Percentiles rank a stretch among this genome's conserved stretches.
These are phyloP conservation scores for Serinus canaria DNA, from an alignment of 2,113 vertebrate genomes.

Conservation along the genomic window DNA sequence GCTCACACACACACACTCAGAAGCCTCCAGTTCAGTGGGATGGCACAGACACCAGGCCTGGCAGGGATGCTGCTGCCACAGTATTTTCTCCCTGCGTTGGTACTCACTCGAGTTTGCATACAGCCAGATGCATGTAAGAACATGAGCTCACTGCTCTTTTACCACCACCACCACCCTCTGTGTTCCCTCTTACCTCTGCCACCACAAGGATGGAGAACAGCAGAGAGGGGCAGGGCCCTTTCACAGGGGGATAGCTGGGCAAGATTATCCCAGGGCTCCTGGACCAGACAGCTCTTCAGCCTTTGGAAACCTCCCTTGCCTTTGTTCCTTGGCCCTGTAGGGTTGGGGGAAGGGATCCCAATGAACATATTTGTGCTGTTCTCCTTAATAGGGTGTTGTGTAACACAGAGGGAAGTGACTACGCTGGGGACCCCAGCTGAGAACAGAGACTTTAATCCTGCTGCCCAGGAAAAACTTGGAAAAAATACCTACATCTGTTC, in stretches of 20 bases:
- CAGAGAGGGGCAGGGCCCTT: not conserved
- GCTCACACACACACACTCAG: not conserved
- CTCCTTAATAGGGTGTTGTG: constrained; percentile 65
- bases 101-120: not conserved
- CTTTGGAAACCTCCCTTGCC: not conserved
- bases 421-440: constrained; percentile 57
- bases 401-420: constrained; percentile 66
- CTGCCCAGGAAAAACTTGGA: constrained; percentile 65
- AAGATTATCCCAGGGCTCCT: not conserved
- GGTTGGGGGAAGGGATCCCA: constrained; percentile 16
- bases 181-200: not conserved
- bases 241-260: not conserved
- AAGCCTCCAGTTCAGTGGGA: not conserved
- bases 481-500: constrained; percentile 68
- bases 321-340: not conserved
- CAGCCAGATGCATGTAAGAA: not conserved
- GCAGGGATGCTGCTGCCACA: not conserved
- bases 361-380: constrained; percentile 51
- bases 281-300: not conserved
- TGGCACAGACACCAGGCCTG: accelerated
- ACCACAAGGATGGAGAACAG: not conserved
- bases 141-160: not conserved
- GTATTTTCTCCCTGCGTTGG: not conserved
- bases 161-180: not conserved
- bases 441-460: constrained; percentile 70